phyloP scores from a whole-genome alignment of 2,888 invertebrate genomes.

The Cantharis rustica region DNA sequence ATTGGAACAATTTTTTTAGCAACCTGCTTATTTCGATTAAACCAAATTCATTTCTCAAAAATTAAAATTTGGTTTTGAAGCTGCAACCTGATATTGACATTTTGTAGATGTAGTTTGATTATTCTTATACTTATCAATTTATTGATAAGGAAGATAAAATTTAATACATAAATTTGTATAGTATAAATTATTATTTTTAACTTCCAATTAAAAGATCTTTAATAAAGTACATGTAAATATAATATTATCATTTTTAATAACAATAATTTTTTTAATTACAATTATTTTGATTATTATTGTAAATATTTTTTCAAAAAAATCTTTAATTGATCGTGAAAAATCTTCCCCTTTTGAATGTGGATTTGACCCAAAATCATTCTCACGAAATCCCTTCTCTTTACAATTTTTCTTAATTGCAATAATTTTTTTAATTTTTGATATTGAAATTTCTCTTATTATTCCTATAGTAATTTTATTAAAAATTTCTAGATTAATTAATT shows the following conservation, averaged over 20 bases:
- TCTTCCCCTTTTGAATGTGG: slow-evolving; percentile 68
- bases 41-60: slow-evolving; percentile 59
- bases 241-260: slow-evolving; percentile 41
- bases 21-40: slow-evolving; percentile 59
- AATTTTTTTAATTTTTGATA: slow-evolving; percentile 76
- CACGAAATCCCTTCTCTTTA: slow-evolving; percentile 63
- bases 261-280: slow-evolving; percentile 37
- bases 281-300: slow-evolving; percentile 59
- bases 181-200: slow-evolving; percentile 71
- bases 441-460: slow-evolving; percentile 69
- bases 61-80: slow-evolving; percentile 69
- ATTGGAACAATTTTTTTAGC: slow-evolving; percentile 64
- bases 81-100: slow-evolving; percentile 71
- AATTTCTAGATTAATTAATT: slow-evolving; percentile 45
- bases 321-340: slow-evolving; percentile 65
- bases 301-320: slow-evolving; percentile 63
- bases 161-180: too few relatives aligned
- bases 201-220: slow-evolving; percentile 73
- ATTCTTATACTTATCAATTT: slow-evolving; percentile 67
- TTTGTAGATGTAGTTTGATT: slow-evolving; percentile 69
- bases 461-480: slow-evolving; percentile 60
- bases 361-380: slow-evolving; percentile 60
- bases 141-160: slow-evolving; percentile 68
- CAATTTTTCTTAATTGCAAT: slow-evolving; percentile 70
- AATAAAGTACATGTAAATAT: slow-evolving; percentile 65